phyloP scores from a whole-genome alignment of 2,888 invertebrate genomes.

The Pachliopta kotzebuea region DNA sequence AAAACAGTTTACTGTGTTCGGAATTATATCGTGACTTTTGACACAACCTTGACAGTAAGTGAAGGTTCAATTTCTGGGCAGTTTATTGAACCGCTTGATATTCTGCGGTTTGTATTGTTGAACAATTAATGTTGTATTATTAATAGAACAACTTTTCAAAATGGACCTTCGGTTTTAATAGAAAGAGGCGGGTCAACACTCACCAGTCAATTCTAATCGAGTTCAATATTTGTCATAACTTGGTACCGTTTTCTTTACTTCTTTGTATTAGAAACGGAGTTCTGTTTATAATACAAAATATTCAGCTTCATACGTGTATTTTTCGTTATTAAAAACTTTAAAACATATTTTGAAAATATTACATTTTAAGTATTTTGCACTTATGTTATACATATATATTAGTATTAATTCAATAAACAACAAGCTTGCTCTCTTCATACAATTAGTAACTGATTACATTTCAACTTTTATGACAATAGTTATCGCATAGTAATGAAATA shows the following conservation, averaged over 20 bases:
- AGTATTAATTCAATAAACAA: too few relatives aligned
- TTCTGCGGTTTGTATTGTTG: slow-evolving; percentile 30
- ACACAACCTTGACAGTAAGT: slow-evolving; percentile 49
- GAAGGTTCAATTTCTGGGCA: slow-evolving; percentile 39
- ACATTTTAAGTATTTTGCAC: too few relatives aligned
- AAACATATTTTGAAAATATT: too few relatives aligned
- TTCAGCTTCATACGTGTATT: too few relatives aligned
- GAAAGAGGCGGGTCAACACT: slow-evolving; percentile 38
- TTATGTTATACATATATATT: too few relatives aligned
- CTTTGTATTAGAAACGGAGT: too few relatives aligned
- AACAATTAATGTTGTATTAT: slow-evolving; percentile 34
- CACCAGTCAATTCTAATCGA: neutral
- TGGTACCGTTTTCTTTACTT: neutral
- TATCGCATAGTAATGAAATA: too few relatives aligned
- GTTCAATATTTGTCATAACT: neutral
- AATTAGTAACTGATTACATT: too few relatives aligned
- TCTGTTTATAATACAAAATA: too few relatives aligned
- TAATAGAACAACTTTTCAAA: slow-evolving; percentile 38
- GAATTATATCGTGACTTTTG: slow-evolving; percentile 46
- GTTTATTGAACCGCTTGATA: slow-evolving; percentile 35
- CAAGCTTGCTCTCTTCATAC: too few relatives aligned
- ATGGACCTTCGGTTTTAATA: slow-evolving; percentile 39
- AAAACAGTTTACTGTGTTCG: slow-evolving; percentile 3
- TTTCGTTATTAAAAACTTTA: too few relatives aligned
- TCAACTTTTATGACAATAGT: too few relatives aligned